These are phyloP conservation scores for Apocrypta bakeri DNA, from an alignment of 1,140 invertebrate genomes.

Conservation along the genomic window DNA sequence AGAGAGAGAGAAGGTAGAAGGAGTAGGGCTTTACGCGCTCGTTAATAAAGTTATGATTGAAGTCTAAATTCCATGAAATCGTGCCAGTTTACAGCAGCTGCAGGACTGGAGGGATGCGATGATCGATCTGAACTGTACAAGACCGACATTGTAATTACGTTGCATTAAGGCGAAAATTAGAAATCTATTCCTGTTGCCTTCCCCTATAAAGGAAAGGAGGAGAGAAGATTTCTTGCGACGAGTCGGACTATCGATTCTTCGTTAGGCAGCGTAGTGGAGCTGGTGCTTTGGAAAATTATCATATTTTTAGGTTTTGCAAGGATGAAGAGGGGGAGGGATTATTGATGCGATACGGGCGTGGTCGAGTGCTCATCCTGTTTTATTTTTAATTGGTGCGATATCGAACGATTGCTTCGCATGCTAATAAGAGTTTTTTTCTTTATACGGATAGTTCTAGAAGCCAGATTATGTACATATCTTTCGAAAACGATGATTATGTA, in stretches of 20 bases:
- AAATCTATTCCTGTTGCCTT: conserved; percentile 47
- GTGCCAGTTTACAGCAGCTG: conserved; percentile 61
- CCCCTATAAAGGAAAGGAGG: neutral
- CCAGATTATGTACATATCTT: neutral
- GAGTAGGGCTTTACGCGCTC: conserved; percentile 49
- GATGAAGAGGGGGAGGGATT: neutral
- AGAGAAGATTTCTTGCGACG: neutral
- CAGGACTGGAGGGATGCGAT: neutral
- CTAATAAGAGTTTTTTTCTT: neutral
- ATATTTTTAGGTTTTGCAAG: conserved; percentile 5
- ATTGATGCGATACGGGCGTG: neutral
- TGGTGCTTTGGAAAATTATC: neutral
- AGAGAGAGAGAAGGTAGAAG: neutral
- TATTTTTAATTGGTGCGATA: conserved; percentile 4
- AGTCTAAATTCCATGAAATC: conserved; percentile 72
- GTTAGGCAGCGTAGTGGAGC: neutral
- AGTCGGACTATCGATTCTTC: conserved; percentile 24
- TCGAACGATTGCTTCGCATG: neutral
- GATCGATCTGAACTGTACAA: conserved; percentile 34
- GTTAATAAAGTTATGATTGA: conserved; percentile 72
- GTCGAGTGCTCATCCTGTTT: neutral
- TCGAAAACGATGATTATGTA: too few relatives aligned
- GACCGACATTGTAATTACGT: conserved; percentile 47
- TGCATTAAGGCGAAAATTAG: conserved; percentile 47
- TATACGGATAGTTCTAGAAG: neutral